Conservation (phyloP, 2,797 vertebrate species). For the Stomatorhinus walkeri region DNA sequence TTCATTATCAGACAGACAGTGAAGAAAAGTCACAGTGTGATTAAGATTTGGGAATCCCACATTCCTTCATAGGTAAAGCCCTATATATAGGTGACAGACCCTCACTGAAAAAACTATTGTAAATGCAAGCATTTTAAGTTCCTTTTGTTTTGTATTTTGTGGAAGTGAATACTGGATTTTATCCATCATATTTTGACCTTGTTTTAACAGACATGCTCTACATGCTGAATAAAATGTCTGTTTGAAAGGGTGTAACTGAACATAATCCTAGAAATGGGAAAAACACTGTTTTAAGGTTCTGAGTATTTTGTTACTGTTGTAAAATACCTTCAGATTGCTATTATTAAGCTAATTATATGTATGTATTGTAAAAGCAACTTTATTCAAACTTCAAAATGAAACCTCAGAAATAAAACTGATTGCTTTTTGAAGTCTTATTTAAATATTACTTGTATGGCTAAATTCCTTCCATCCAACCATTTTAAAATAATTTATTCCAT, state of each 20-base stretch:
- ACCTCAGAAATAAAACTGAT: neutral
- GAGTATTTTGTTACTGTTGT: slow-evolving; percentile 5
- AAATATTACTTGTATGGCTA: neutral
- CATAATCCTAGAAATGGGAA: neutral
- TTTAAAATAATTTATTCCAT: neutral
- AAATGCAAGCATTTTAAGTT: slow-evolving; percentile 7
- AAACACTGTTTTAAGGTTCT: neutral
- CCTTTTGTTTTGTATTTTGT: slow-evolving; percentile 1
- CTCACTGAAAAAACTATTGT: neutral
- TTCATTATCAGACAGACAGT: neutral
- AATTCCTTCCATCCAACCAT: neutral
- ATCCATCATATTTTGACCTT: neutral
- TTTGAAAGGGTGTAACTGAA: slow-evolving; percentile 10
- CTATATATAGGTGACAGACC: neutral
- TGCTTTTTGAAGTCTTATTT: slow-evolving; percentile 10
- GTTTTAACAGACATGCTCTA: neutral
- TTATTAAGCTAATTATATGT: neutral
- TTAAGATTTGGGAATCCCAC: neutral
- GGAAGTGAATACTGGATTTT: neutral
- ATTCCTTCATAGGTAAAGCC: slow-evolving; percentile 7
- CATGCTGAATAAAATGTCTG: neutral
- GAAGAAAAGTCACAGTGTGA: neutral
- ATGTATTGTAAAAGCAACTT: slow-evolving; percentile 14
- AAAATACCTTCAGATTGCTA: neutral
- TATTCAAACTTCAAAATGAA: slow-evolving; percentile 4